Conservation (phyloP, 2,113 vertebrate species). For the Leptobrachium ailaonicum region DNA sequence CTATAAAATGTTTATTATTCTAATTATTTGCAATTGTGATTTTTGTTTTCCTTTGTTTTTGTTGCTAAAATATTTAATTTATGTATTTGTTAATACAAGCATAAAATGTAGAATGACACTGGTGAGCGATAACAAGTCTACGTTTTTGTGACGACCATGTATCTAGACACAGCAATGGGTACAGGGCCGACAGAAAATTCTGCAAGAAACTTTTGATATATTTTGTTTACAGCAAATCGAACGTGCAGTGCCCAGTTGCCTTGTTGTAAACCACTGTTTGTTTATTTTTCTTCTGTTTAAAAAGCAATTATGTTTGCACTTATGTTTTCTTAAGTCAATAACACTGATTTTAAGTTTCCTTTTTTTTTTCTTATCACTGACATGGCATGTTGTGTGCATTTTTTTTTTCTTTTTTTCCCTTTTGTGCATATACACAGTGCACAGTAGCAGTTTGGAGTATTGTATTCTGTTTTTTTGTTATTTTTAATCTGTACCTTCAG, state of each 20-base stretch:
- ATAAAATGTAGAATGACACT: constrained; percentile 29
- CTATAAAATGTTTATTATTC: constrained; percentile 32
- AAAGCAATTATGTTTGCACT: constrained; percentile 68
- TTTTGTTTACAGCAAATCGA: constrained; percentile 11
- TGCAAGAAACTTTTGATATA: neutral
- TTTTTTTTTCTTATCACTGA: constrained; percentile 19
- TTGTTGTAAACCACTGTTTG: constrained; percentile 54
- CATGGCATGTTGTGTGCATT: constrained; percentile 9
- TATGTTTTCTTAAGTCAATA: constrained; percentile 61
- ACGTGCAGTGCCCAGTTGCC: constrained; percentile 52
- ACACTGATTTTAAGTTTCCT: constrained; percentile 27
- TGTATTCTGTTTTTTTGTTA: constrained; percentile 13
- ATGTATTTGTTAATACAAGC: constrained; percentile 40
- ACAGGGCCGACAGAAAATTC: neutral
- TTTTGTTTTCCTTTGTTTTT: constrained; percentile 1
- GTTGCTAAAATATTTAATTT: constrained; percentile 47
- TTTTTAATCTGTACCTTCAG: constrained; percentile 25
- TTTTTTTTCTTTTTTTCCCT: constrained; percentile 9
- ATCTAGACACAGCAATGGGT: neutral
- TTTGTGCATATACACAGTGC: constrained; percentile 29
- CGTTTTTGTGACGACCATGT: neutral
- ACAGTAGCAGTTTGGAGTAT: constrained; percentile 41
- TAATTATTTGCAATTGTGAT: neutral
- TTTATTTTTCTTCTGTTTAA: constrained; percentile 56
- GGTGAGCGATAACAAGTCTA: constrained; percentile 9